Evolutionary conservation across 2,888 invertebrate species (phyloP), one percentile per base, ranked within the genome.

Genomic region (Drosophila crucigera): DNA sequence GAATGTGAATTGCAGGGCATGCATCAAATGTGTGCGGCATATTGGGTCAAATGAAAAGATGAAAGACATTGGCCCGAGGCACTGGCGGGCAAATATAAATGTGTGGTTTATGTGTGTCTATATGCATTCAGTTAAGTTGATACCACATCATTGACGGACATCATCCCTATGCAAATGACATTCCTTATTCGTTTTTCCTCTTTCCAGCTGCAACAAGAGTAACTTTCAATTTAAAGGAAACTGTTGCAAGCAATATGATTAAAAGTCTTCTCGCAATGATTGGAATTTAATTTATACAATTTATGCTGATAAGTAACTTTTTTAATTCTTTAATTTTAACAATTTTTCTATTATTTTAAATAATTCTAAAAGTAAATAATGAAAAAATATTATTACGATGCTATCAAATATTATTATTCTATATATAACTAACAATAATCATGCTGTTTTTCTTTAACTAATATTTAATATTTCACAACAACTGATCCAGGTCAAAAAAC

Each of bases 11-110:
- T 79, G 67, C 59, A 82, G 77, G 54, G 68, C 67, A 82, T 78
- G 25, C 60, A 64, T 73, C 77, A 81, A 77, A 70, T 80, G 80
- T 67, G 63, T 83, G 70, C 62, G 87, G 87, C 82, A 78, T 82
- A 75, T 82, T 73, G 84, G 78, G 66, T 83, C 73, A 69, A 81
- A 71, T 76, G 80, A 73, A 68, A 69, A 80, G 70, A 79, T 76
- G 60, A 61, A 71, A 67, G 55, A 68, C 76, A 76, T 80, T 71
- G 62, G 64, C 68, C 56, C 68, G 73, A 55, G 73, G 72, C 61
- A 62, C 58, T 30, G 61, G 56, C 63, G 49, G 31, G 33, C 56
- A 66, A 43, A 55, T 67, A 55, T 52, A 70, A 80, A 70, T 62
- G 30, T 75, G 25, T 56, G 6, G 19, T 49, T 16, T 50, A 9